These are phyloP conservation scores for Pachypeltis micranthus DNA, from an alignment of 1,140 invertebrate species.

Conservation along the genomic window DNA sequence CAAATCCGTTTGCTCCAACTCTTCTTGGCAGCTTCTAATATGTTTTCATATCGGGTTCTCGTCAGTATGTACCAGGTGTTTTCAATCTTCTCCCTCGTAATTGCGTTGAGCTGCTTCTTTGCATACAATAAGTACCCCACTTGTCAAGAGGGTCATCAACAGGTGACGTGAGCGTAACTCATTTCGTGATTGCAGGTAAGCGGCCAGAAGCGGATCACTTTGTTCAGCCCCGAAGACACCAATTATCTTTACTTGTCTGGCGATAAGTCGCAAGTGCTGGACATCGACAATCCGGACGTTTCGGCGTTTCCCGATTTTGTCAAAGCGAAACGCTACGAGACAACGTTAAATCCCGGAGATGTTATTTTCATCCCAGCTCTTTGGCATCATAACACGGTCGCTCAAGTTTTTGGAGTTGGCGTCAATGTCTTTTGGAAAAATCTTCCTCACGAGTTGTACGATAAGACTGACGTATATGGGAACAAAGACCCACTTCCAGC, in stretches of 20 bases:
- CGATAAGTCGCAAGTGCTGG: slow-evolving; percentile 46
- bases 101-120: too few relatives aligned
- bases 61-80: too few relatives aligned
- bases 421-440: slow-evolving; percentile 51
- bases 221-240: slow-evolving; percentile 43
- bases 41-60: too few relatives aligned
- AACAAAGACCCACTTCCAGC: slow-evolving; percentile 43
- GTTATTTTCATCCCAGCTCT: slow-evolving; percentile 48
- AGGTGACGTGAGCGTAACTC: too few relatives aligned
- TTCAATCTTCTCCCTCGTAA: too few relatives aligned
- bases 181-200: slow-evolving; percentile 12
- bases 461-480: slow-evolving; percentile 45
- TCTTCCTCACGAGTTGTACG: slow-evolving; percentile 37
- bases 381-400: slow-evolving; percentile 49
- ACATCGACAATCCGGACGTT: slow-evolving; percentile 42
- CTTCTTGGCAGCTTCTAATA: too few relatives aligned
- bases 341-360: slow-evolving; percentile 41
- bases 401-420: slow-evolving; percentile 41
- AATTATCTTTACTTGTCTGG: slow-evolving; percentile 43
- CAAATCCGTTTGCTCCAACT: too few relatives aligned
- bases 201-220: slow-evolving; percentile 41
- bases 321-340: slow-evolving; percentile 35
- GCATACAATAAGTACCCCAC: too few relatives aligned
- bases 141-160: too few relatives aligned
- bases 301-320: slow-evolving; percentile 40